Evolutionary conservation across 1,140 invertebrate species (phyloP).

Genomic region (Megalonaias nervosa): DNA sequence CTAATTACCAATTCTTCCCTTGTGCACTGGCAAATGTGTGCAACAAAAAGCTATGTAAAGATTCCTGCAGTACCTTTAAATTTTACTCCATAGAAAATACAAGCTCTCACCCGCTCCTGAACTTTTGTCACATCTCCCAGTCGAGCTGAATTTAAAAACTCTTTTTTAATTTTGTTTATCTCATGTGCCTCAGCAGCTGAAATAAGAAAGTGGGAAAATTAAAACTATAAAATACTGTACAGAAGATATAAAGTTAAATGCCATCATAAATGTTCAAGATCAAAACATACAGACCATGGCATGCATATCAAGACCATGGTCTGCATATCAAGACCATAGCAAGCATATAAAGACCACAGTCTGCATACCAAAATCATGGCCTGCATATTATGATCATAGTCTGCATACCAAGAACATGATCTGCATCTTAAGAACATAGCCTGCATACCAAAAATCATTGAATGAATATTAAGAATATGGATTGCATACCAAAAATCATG

Average conservation of each 20-base stretch:
- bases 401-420: no score
- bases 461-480: no score
- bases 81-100: background rate
- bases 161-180: conserved; percentile 71
- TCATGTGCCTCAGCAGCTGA: conserved; percentile 77
- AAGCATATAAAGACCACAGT: background rate
- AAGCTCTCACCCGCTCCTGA: conserved; percentile 73
- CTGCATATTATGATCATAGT: no score
- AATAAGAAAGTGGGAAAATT: conserved; percentile 29
- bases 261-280: background rate
- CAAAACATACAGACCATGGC: background rate
- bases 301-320: background rate
- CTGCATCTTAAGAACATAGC: no score
- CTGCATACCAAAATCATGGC: no score
- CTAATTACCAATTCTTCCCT: no score
- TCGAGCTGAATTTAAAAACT: conserved; percentile 76
- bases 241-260: background rate
- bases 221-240: background rate
- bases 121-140: conserved; percentile 76
- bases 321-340: background rate
- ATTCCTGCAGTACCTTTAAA: no score
- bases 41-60: no score
- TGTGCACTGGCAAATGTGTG: no score
- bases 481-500: no score
- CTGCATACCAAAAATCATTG: no score